Conservation (phyloP, 2,797 vertebrate genomes). For the Scolopax bukidnonensis region DNA sequence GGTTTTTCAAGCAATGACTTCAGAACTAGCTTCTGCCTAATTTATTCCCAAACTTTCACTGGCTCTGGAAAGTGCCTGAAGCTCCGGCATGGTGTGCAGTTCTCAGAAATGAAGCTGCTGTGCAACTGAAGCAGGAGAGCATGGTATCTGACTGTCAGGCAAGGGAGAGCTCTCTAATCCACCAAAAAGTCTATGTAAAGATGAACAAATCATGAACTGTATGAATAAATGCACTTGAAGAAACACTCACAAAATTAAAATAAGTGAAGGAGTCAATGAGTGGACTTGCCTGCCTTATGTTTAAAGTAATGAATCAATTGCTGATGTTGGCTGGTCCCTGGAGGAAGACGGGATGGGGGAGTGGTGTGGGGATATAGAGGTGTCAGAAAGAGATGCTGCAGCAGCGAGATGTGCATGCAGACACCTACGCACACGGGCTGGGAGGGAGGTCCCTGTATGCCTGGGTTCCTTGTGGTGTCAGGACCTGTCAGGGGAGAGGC, state of each 20-base stretch:
- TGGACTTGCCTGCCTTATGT: not conserved
- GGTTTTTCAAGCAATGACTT: not conserved
- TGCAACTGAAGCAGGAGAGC: not conserved
- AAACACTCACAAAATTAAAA: not conserved
- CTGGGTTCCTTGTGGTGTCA: not conserved
- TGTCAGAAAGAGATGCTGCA: not conserved
- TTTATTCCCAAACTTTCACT: not conserved
- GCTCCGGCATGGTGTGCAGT: not conserved
- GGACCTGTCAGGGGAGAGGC: not conserved
- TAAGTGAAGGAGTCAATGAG: not conserved
- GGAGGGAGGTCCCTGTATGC: no score
- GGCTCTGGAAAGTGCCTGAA: not conserved
- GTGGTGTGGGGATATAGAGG: no score
- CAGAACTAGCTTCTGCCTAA: not conserved
- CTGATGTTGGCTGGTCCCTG: not conserved
- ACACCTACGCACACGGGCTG: accelerated
- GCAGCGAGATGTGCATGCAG: accelerated
- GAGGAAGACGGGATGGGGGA: not conserved
- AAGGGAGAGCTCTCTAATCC: not conserved
- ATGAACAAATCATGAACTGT: not conserved
- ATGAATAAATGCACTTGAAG: not conserved
- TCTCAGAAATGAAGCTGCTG: not conserved
- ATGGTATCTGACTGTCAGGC: not conserved
- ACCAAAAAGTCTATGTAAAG: not conserved
- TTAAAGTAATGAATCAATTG: not conserved